phyloP scores from a whole-genome alignment of 2,888 invertebrate species.

The Pandemis heparana region DNA sequence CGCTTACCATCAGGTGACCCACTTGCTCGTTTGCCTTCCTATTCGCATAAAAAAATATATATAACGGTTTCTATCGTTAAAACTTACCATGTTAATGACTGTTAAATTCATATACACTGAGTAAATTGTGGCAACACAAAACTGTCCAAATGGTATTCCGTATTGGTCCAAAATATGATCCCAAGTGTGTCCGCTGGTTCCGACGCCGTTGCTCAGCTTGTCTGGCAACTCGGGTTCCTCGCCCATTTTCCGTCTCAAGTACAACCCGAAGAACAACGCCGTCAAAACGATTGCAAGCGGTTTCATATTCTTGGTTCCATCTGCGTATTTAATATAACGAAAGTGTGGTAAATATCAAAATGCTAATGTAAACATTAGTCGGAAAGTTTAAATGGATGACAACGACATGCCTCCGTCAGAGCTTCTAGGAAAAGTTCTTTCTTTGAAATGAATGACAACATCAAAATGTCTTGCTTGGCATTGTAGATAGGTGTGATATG shows the following conservation, averaged over 20 bases:
- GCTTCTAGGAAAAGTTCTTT: constrained; percentile 34
- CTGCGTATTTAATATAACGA: constrained; percentile 13
- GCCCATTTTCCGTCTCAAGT: constrained; percentile 48
- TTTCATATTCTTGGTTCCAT: constrained; percentile 48
- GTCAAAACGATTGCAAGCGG: constrained; percentile 51
- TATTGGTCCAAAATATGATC: constrained; percentile 58
- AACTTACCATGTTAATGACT: constrained; percentile 64
- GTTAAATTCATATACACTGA: constrained; percentile 62
- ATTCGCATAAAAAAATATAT: too few species aligned
- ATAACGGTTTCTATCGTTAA: background rate
- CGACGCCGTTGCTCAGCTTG: constrained; percentile 49
- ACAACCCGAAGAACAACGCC: constrained; percentile 48
- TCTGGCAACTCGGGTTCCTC: constrained; percentile 44
- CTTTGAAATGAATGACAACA: constrained; percentile 27
- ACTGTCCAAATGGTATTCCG: constrained; percentile 57
- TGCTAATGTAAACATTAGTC: constrained; percentile 36
- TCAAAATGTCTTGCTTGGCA: background rate
- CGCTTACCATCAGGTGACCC: too few species aligned
- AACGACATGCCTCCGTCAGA: constrained; percentile 31
- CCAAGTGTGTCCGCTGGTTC: constrained; percentile 52
- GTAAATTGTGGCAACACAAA: constrained; percentile 58
- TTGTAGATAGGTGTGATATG: constrained; percentile 19
- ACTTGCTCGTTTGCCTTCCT: too few species aligned
- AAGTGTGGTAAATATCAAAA: constrained; percentile 10
- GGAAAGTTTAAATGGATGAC: constrained; percentile 29